Evolutionary conservation across 2,113 vertebrate species (phyloP).

Genomic region (Paratilapia polleni): DNA sequence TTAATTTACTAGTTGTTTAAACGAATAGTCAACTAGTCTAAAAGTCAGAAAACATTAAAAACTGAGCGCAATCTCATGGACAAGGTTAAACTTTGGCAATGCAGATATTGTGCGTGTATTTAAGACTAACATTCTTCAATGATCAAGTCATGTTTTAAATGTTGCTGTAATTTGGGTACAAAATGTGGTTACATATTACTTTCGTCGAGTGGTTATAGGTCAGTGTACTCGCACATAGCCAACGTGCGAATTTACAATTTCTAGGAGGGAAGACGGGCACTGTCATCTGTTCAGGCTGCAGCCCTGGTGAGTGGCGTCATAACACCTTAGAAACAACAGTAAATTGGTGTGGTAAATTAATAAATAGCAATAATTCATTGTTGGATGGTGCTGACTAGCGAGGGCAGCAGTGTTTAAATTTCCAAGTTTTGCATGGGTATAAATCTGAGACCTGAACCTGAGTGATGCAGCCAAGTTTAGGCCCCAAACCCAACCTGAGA

Average conservation of each 20-base stretch:
- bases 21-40: neutral
- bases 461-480: no score
- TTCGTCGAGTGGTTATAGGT: neutral
- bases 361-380: no score
- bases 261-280: neutral
- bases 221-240: neutral
- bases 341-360: neutral
- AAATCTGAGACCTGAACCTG: no score
- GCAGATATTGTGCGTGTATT: neutral
- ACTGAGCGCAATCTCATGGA: neutral
- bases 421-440: neutral
- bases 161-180: neutral
- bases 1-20: neutral
- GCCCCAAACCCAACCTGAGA: no score
- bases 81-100: neutral
- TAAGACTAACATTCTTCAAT: neutral
- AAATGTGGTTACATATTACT: neutral
- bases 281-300: neutral
- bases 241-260: neutral
- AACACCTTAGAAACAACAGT: neutral
- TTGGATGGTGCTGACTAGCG: no score
- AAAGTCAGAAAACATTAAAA: neutral
- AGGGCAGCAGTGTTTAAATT: neutral
- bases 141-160: neutral
- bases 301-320: neutral